Base-by-base conservation (phyloP, 2,888 invertebrate species). In the Nebria brevicollis region DNA sequence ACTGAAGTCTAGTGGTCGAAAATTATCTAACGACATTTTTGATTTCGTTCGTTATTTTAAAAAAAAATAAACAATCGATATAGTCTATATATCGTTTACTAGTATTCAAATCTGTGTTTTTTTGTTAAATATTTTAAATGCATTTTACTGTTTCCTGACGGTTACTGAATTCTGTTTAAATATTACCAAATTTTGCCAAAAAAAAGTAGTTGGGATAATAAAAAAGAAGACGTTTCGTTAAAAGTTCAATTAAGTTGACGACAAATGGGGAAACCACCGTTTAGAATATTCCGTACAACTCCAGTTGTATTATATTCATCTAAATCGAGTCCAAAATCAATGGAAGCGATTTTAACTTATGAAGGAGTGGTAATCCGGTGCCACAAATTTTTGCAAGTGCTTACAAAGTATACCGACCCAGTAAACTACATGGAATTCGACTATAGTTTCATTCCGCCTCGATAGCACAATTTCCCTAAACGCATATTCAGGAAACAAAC, bases 401-500 rank as follows among this genome's bases (percentile, higher is more conserved):
- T 80, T 15, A 68, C 68, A 11, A 54, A 72, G 15, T 64, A 80
- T 34, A 80, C 70, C 10, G 80, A 80, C 64, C 75, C 75, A 20
- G 54, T 80, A 34, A 75, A 75, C 72, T 80, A 75, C 70, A 75
- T 80, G 26, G 70, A 75, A 10, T 80, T 75, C 84, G 87, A 88
- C 81, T 87, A 88, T 85, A 87, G 87, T 83, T 88, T 88, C 79
- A 87, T 88, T 77, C 88, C 88, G 65, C 88, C 88, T 75, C 86
- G 88, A 87, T 88, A 88, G 85, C 83, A 82, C 70, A 75, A 70
- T 64, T 74, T 79, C 75, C 75, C 25, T 25, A 70, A 34, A 26
- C 20, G 25, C n/a, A n/a, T 65, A 72, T 77, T 65, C 20, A 66
- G 65, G 13, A 54, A 72, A 13, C 13, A 77, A 75, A 65, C 10